Evolutionary conservation across 1,140 invertebrate genomes (phyloP), one percentile per base, ranked within the genome.

Genomic region (Drosophila bifasciata): DNA sequence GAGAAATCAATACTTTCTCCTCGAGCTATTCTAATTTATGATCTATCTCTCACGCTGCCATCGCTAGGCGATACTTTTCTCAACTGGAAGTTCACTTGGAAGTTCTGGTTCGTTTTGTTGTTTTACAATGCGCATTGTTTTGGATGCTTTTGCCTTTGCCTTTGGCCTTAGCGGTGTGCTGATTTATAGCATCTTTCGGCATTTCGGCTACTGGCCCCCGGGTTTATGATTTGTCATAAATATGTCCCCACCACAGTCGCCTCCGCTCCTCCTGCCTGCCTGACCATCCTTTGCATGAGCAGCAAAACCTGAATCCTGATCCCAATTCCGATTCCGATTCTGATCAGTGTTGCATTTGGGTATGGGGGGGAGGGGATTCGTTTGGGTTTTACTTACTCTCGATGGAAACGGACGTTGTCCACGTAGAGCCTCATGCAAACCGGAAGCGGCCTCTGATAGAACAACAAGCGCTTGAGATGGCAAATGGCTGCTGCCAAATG

Each of bases 391-490:
- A 83, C 90, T 91, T 91, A 91, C 90, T 85, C 90, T 80, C 56
- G 84, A 62, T 74, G 90, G 90, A 81, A 95, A 95, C 83, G 95
- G 94, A 92, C 95, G 93, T 93, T 95, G 94, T 92, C 95, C 94
- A 93, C 94, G 93, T 79, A 95, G 92, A 72, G 94, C 95, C 91
- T 96, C 95, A 89, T 95, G 94, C 90, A 95, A 93, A 70, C 94
- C 94, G 84, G 94, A 94, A 86, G 95, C 94, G 66, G 94, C 94
- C 92, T 96, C 95, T 70, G 95, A 96, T 90, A 97, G 94, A 59
- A 97, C 96, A 92, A 97, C 96, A 91, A 96, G 93, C 89, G 95
- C 94, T 70, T 96, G 95, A 79, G 95, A 96, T 91, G 95, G 94
- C 89, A 96, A 93, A 91, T 96, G 95, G 75, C 85, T 91, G 78